phyloP scores from a whole-genome alignment of 2,888 invertebrate genomes.

The Hirtodrosophila alboralis region DNA sequence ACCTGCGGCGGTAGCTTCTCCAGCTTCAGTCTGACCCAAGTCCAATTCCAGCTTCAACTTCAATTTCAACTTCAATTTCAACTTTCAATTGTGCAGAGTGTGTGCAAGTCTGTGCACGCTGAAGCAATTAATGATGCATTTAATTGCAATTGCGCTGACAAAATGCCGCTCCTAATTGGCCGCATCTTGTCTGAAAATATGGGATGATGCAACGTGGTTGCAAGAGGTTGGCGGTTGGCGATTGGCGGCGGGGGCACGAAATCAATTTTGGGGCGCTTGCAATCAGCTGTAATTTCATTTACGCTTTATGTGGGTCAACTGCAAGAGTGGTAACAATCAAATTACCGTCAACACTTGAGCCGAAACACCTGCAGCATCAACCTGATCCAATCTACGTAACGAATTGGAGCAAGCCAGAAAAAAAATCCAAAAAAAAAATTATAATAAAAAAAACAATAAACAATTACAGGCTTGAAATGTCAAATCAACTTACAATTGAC shows the following conservation, averaged over 20 bases:
- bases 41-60: slow-evolving; percentile 2
- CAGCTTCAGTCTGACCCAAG: neutral
- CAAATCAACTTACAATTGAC: slow-evolving; percentile 45
- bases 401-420: slow-evolving; percentile 53
- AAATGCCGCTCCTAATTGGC: slow-evolving; percentile 57
- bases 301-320: slow-evolving; percentile 69
- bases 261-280: slow-evolving; percentile 57
- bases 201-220: slow-evolving; percentile 61
- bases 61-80: slow-evolving; percentile 12
- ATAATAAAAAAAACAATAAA: slow-evolving; percentile 29
- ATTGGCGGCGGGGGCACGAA: slow-evolving; percentile 19
- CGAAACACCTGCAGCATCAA: slow-evolving; percentile 31
- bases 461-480: slow-evolving; percentile 54
- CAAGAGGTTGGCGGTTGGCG: slow-evolving; percentile 3
- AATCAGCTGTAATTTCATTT: slow-evolving; percentile 68
- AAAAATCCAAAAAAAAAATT: slow-evolving; percentile 9
- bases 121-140: slow-evolving; percentile 63
- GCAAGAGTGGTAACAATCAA: slow-evolving; percentile 68
- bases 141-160: slow-evolving; percentile 60
- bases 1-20: slow-evolving; percentile 41
- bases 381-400: slow-evolving; percentile 42
- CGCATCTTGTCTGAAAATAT: slow-evolving; percentile 29
- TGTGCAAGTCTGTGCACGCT: slow-evolving; percentile 5
- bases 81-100: slow-evolving; percentile 50
- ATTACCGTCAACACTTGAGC: slow-evolving; percentile 65